phyloP scores from a whole-genome alignment of 1,140 invertebrate genomes.

The Nautilus pompilius region DNA sequence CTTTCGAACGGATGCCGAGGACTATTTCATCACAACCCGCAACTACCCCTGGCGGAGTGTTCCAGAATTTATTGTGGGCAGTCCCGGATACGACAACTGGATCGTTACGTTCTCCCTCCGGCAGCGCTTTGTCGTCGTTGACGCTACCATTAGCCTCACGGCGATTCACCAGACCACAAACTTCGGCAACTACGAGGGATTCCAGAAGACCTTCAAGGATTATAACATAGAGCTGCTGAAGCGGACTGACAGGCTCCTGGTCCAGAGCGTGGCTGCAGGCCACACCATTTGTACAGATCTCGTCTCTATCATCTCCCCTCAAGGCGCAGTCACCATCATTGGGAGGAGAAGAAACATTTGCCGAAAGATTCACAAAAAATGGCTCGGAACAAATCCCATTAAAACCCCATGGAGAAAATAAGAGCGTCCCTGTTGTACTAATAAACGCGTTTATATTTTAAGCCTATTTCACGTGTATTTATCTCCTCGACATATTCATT shows the following conservation, averaged over 20 bases:
- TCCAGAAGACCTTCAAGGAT: background rate
- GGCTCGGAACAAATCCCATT: background rate
- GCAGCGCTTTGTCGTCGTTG: slow-evolving; percentile 3
- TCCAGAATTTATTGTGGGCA: slow-evolving; percentile 18
- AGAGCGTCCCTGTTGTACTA: no score
- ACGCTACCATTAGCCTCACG: slow-evolving; percentile 4
- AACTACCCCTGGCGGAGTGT: slow-evolving; percentile 21
- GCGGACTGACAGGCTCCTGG: background rate
- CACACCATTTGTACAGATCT: slow-evolving; percentile 2
- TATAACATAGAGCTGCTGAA: background rate
- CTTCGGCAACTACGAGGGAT: slow-evolving; percentile 7
- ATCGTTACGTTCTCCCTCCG: slow-evolving; percentile 8
- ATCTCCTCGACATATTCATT: no score
- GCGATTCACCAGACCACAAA: slow-evolving; percentile 12
- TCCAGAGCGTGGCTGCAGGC: background rate
- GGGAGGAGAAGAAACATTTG: background rate
- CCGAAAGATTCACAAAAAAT: background rate
- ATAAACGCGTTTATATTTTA: no score
- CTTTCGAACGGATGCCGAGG: slow-evolving; percentile 17
- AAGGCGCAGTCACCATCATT: background rate
- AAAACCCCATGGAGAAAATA: background rate
- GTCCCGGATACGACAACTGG: slow-evolving; percentile 27
- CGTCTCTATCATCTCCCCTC: background rate
- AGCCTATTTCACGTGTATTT: no score
- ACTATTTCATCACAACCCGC: slow-evolving; percentile 22